These are phyloP conservation scores for Lichenostomus cassidix DNA, from an alignment of 2,113 vertebrate species.

Conservation along the genomic window DNA sequence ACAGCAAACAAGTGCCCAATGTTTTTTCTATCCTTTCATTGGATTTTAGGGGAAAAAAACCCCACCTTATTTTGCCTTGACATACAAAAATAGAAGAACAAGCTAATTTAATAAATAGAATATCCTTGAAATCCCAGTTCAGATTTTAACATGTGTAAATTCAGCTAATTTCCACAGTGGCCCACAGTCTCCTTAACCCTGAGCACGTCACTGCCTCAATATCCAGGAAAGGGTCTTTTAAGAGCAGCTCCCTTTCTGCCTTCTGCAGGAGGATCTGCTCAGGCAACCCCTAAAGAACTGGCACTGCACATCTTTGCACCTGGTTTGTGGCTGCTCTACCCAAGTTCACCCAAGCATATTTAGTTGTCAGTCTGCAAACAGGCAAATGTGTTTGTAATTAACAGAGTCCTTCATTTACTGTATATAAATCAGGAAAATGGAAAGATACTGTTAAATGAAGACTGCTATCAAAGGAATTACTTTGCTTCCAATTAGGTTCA, in stretches of 20 bases:
- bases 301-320: not conserved
- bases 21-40: not conserved
- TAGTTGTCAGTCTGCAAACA: not conserved
- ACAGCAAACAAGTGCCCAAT: not conserved
- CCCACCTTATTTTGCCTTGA: not conserved
- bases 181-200: not conserved
- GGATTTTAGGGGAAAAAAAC: too few relatives aligned
- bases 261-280: not conserved
- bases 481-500: slow-evolving; percentile 43
- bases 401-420: slow-evolving; percentile 8
- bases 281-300: not conserved
- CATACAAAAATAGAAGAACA: not conserved
- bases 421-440: slow-evolving; percentile 26
- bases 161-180: not conserved
- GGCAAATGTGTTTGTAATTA: slow-evolving; percentile 39
- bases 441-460: slow-evolving; percentile 54
- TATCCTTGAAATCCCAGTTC: not conserved
- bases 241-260: not conserved
- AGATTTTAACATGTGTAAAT: not conserved
- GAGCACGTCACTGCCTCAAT: accelerated
- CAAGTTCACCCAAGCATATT: not conserved
- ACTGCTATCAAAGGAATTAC: slow-evolving; percentile 52
- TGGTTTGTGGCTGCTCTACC: not conserved
- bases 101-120: not conserved
- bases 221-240: not conserved